phyloP scores from a whole-genome alignment of 2,888 invertebrate species.

The Omphaloscelis lunosa region DNA sequence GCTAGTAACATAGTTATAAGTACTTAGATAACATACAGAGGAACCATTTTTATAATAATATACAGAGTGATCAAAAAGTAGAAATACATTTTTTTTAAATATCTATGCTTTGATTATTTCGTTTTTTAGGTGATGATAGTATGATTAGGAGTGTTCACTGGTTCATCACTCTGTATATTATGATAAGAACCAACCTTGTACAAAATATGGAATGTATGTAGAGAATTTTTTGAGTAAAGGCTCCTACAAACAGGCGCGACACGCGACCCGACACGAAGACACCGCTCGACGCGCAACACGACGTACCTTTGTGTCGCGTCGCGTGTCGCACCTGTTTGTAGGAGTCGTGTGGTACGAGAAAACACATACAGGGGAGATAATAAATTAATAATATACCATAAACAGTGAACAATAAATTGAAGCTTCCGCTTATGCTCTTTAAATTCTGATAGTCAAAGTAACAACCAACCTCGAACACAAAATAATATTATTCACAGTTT shows the following conservation, averaged over 20 bases:
- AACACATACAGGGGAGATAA: background rate
- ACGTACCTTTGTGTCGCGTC: too few relatives aligned
- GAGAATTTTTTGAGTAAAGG: background rate
- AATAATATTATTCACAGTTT: background rate
- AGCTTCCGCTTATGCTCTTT: background rate
- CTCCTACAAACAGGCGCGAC: too few relatives aligned
- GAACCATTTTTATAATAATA: background rate
- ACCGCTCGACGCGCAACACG: too few relatives aligned
- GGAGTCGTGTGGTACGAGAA: too few relatives aligned
- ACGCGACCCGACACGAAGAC: too few relatives aligned
- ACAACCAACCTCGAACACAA: background rate
- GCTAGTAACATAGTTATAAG: slow-evolving; percentile 31
- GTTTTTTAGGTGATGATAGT: background rate
- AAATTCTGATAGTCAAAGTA: background rate
- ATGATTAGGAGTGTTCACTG: background rate
- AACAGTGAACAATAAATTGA: background rate
- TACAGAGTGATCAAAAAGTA: background rate
- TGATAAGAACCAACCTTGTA: background rate
- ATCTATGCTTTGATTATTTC: background rate
- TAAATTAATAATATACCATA: background rate
- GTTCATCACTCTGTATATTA: background rate
- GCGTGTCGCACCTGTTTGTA: too few relatives aligned
- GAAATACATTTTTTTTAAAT: background rate
- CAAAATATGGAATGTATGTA: background rate
- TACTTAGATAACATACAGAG: background rate